Conservation (phyloP, 1,140 invertebrate genomes). For the Lamellibrachia luymesi region DNA sequence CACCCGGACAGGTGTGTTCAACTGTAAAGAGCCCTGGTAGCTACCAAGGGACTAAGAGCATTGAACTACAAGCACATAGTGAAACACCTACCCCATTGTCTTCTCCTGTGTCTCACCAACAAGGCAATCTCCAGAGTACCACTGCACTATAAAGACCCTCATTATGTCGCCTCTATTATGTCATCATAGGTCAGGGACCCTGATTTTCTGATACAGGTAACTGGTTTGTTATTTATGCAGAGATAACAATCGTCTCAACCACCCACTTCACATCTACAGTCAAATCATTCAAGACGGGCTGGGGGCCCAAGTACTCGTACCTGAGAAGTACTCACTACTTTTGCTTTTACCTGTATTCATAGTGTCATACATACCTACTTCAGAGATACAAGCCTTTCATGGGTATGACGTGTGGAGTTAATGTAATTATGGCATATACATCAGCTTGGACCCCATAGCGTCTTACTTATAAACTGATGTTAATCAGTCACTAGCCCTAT, state of each 20-base stretch:
- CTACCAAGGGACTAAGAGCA: background rate
- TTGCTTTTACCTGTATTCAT: background rate
- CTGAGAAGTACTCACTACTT: background rate
- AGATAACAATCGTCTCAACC: background rate
- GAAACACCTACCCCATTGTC: background rate
- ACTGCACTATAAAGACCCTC: background rate
- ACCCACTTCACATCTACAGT: background rate
- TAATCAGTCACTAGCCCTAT: background rate
- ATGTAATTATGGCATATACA: background rate
- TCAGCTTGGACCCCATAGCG: background rate
- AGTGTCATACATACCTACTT: background rate
- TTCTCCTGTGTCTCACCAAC: background rate
- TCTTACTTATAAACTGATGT: background rate
- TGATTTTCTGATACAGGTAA: background rate
- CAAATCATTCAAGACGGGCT: background rate
- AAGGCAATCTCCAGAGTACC: background rate
- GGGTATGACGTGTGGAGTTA: background rate
- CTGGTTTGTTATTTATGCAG: background rate
- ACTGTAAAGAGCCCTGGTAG: background rate
- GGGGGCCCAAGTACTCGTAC: background rate
- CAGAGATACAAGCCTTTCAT: background rate
- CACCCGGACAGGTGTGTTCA: background rate
- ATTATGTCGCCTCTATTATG: background rate
- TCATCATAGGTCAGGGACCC: background rate
- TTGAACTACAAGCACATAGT: background rate